A percentile compares a stretch with the other conserved stretches of the same genome.
Evolutionary conservation across 2,888 invertebrate species (phyloP).

Genomic region (Papilio protenor): DNA sequence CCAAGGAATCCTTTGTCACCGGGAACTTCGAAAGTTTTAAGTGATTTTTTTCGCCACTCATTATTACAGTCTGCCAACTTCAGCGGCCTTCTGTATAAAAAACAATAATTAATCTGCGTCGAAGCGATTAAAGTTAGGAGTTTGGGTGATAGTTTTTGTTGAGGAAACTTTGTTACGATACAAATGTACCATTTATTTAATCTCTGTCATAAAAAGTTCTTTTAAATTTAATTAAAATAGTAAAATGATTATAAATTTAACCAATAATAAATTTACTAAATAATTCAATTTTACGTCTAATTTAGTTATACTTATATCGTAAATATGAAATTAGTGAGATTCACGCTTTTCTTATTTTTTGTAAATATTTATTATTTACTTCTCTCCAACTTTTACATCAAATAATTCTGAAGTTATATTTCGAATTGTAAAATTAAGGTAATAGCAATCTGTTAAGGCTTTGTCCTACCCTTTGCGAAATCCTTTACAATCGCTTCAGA

Average conservation of each 20-base stretch:
- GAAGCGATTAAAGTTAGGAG: conserved; percentile 43
- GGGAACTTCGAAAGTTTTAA: conserved; percentile 45
- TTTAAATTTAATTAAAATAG: too few species aligned
- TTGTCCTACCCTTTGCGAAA: conserved; percentile 31
- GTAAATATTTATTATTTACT: too few species aligned
- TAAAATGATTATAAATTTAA: too few species aligned
- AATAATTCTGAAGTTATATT: too few species aligned
- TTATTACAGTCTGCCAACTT: conserved; percentile 54
- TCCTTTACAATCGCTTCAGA: conserved; percentile 29
- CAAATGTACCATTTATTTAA: background rate
- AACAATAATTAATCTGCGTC: conserved; percentile 47
- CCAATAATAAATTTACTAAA: too few species aligned
- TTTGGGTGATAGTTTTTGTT: conserved; percentile 38
- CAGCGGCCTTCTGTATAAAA: conserved; percentile 45
- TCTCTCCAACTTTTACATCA: too few species aligned
- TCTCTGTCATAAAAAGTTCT: background rate
- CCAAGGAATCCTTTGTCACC: conserved; percentile 39
- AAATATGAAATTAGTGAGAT: too few species aligned
- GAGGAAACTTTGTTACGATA: conserved; percentile 14
- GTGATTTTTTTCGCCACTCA: conserved; percentile 48
- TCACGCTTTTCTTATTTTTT: too few species aligned
- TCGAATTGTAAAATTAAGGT: conserved; percentile 25
- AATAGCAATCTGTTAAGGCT: conserved; percentile 38
- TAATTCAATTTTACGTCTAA: too few species aligned
- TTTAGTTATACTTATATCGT: too few species aligned